A percentile compares a stretch with the other conserved stretches of the same genome.
Conservation (phyloP, 2,888 invertebrate species). For the Stenodema calcarata region DNA sequence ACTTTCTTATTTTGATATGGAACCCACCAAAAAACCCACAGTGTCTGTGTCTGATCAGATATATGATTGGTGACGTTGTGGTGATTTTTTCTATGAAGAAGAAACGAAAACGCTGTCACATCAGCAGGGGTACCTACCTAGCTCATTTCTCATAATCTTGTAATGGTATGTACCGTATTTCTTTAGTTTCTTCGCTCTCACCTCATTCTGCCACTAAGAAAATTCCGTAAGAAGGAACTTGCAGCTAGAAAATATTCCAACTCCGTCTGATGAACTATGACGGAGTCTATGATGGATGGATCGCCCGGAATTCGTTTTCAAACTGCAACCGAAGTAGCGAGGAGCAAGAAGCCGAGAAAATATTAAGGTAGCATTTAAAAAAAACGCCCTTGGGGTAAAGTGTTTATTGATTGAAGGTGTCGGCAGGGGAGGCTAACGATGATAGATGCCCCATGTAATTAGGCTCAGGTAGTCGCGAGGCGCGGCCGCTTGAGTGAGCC, state of each 20-base stretch:
- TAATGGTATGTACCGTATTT: too few species aligned
- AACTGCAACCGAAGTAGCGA: neutral
- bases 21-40: too few species aligned
- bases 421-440: conserved; percentile 48
- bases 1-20: too few species aligned
- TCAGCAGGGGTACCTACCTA: too few species aligned
- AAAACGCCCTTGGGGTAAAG: conserved; percentile 42
- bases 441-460: conserved; percentile 50
- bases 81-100: too few species aligned
- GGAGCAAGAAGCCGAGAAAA: neutral
- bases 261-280: neutral
- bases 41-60: too few species aligned
- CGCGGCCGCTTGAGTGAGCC: conserved; percentile 32
- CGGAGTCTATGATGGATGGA: neutral
- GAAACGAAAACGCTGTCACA: too few species aligned
- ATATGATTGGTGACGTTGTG: too few species aligned
- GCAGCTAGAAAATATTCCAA: neutral
- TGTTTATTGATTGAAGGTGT: conserved; percentile 51
- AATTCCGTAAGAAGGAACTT: too few species aligned
- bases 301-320: neutral
- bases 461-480: conserved; percentile 41
- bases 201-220: too few species aligned
- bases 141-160: too few species aligned
- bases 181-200: too few species aligned
- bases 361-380: conserved; percentile 31